Percentiles rank a stretch among this genome's conserved stretches.
phyloP scores from a whole-genome alignment of 2,888 invertebrate species.

The Xylophagus ater region DNA sequence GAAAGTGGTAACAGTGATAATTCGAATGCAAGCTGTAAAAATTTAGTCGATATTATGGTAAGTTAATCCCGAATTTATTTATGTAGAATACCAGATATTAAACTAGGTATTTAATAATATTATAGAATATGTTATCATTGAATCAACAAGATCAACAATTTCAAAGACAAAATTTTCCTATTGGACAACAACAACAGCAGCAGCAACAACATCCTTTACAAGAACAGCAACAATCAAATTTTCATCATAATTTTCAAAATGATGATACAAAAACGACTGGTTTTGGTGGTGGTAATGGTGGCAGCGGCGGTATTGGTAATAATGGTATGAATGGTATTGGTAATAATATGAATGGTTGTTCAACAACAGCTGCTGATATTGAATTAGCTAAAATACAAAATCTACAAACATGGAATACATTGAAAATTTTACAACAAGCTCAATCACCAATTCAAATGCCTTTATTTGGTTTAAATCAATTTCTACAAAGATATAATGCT shows the following conservation, averaged over 20 bases:
- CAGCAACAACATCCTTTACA: constrained; percentile 20
- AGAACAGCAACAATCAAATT: constrained; percentile 19
- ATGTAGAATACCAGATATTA: background rate
- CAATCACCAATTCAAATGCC: constrained; percentile 19
- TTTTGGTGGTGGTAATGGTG: too few relatives aligned
- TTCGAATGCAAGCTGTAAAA: constrained; percentile 29
- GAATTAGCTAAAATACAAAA: constrained; percentile 34
- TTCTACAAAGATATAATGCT: constrained; percentile 19
- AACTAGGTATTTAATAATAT: background rate
- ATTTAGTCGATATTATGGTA: constrained; percentile 35
- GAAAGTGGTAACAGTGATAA: constrained; percentile 36
- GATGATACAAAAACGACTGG: constrained; percentile 15
- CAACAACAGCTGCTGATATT: constrained; percentile 28
- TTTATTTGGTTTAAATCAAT: constrained; percentile 19
- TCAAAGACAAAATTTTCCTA: too few relatives aligned
- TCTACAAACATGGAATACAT: constrained; percentile 32
- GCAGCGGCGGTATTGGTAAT: constrained; percentile 15
- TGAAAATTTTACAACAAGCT: constrained; percentile 31
- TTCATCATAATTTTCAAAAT: constrained; percentile 19
- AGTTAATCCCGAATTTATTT: constrained; percentile 12
- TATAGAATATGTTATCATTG: constrained; percentile 31
- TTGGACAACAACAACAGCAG: constrained; percentile 21
- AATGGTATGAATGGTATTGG: constrained; percentile 23
- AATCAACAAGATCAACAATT: constrained; percentile 21
- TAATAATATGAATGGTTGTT: too few relatives aligned